phyloP scores from a whole-genome alignment of 2,797 vertebrate genomes.

The Trachops cirrhosus region DNA sequence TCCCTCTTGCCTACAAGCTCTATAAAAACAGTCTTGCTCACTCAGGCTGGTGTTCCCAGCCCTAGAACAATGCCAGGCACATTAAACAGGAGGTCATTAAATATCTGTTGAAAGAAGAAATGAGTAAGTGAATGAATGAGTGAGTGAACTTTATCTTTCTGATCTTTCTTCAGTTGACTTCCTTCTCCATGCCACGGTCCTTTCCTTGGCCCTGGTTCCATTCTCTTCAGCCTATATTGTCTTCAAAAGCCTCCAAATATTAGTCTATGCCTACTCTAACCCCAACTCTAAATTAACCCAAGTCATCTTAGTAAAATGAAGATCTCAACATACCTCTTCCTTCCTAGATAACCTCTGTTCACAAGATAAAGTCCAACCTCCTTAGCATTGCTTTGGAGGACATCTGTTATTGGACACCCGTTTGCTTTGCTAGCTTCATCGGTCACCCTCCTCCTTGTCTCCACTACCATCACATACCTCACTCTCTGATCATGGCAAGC shows the following conservation, averaged over 20 bases:
- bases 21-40: not conserved
- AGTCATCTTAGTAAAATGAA: not conserved
- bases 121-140: not conserved
- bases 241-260: not conserved
- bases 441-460: not conserved
- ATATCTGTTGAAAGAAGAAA: not conserved
- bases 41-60: not conserved
- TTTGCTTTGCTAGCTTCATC: no score
- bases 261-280: not conserved
- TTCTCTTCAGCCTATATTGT: not conserved
- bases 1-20: not conserved
- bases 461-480: fast-evolving
- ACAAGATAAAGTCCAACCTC: not conserved
- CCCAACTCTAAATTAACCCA: not conserved
- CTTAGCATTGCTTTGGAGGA: not conserved
- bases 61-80: not conserved
- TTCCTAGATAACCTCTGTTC: not conserved
- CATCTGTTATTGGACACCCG: not conserved
- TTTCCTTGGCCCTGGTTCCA: not conserved
- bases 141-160: not conserved
- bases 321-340: not conserved
- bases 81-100: not conserved
- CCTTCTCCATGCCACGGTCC: not conserved
- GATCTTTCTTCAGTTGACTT: not conserved
- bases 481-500: not conserved